Base-by-base conservation (phyloP, 2,888 invertebrate species). In the Colostygia pectinataria region DNA sequence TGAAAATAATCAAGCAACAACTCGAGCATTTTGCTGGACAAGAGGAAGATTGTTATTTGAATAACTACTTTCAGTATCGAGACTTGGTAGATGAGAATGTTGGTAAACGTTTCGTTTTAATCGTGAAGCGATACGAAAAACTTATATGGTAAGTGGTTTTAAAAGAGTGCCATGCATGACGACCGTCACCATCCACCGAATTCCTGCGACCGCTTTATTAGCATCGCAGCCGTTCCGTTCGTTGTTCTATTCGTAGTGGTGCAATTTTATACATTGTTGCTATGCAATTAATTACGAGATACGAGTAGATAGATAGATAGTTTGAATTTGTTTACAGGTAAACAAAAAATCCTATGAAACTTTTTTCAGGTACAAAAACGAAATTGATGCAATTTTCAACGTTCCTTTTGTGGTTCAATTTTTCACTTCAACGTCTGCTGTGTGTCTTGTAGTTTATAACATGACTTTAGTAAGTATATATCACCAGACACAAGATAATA, bases 1-100 rank as follows among this genome's bases (percentile, higher is more conserved):
- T 80, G 32, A 71, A 72, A 53, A 68, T 79, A 13, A 61, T 80
- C 4, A 73, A 75, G 51, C 41, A 66, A 28, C 72, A 75, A 47
- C 53, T 80, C 20, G 57, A 63, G 37, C 55, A 65, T 50, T 48
- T 75, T 32, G 59, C 68, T 43, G 63, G 66, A 41, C 29, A 33
- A 8, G 25, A 37, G 6, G 33, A 37, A 6, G 20, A 36, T 6
- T 3, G 28, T 10, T 32, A 20, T 20, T 10, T 20, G n/a, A 46
- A 23, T 8, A 32, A 9, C 0, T 7, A 13, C 14, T 33, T 29
- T 15, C 23, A 7, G 4, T 71, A 67, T 33, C 65, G 40, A 23
- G 71, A 77, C 54, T 29, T 40, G 4, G 29, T 25, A 0, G 64
- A 77, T 43, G 39, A 28, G 10, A 47, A 44, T 29, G 10, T 73